Evolutionary conservation across 2,797 vertebrate species (phyloP), one percentile per base, ranked within the genome.

Genomic region (Myotis planiceps): DNA sequence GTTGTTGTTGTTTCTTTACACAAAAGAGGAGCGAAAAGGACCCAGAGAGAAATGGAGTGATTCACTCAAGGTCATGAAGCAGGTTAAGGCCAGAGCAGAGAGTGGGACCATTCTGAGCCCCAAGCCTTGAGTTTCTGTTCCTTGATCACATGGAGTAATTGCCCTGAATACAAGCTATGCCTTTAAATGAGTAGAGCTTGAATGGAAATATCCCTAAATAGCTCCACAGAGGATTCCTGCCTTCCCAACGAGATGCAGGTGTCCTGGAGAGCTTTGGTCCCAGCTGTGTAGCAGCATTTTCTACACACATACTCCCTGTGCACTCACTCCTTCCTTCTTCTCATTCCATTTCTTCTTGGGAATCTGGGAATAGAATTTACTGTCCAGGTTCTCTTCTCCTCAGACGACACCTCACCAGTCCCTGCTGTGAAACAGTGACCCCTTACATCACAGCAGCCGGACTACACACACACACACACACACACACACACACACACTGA

Each of bases 41-140:
- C n/a, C 80, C 47, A 8, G 47, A 84, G 49, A 85, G 51, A 68
- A 71, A 53, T 7, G 2, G 29, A 83, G 19, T 39, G n/a, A 80
- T 58, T 90, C 19, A 6, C 98, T 88, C 98, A 96, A 74, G 68
- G 80, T 58, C 89, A 72, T 14, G 79, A 71, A 94, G 39, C 55
- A n/a, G 45, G 5, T 74, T 27, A 66, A 88, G 14, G 55, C 55
- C 34, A n/a, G 25, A 53, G 51, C 23, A 42, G 55, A 65, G 53
- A 58, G 45, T 5, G 16, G 19, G 51, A 23, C 21, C 18, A 16
- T 82, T 80, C 27, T 53, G 32, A 39, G 49, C n/a, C n/a, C 55
- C 14, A 29, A 29, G 27, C 34, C 42, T 6, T n/a, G 68, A 53
- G 9, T 72, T 88, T 45, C 37, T 4, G 0, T 49, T 39, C 39